These are phyloP conservation scores for Halichoerus grypus DNA, from an alignment of 2,113 vertebrate species.

Conservation along the genomic window DNA sequence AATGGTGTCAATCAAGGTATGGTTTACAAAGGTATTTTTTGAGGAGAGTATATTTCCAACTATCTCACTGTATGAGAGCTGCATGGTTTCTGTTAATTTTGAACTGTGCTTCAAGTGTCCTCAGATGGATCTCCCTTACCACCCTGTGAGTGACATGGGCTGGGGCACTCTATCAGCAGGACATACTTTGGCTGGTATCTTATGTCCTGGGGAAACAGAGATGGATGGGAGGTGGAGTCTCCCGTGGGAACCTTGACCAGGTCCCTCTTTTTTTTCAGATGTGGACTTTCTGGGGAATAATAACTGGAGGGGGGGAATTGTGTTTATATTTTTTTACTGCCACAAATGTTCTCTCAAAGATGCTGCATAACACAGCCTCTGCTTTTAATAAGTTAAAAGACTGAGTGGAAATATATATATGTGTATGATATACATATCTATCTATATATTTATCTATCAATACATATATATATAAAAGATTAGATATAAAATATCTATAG, in stretches of 20 bases:
- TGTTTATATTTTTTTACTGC: not conserved
- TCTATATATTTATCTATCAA: too few relatives aligned
- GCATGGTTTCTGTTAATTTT: conserved; percentile 97
- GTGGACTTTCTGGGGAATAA: conserved; percentile 42
- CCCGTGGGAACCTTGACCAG: conserved; percentile 93
- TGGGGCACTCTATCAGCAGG: conserved; percentile 93
- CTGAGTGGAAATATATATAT: not conserved
- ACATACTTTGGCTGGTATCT: conserved; percentile 92
- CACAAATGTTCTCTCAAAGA: conserved; percentile 5
- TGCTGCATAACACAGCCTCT: not conserved
- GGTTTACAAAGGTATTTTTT: conserved; percentile 95
- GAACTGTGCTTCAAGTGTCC: conserved; percentile 96
- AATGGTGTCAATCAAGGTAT: conserved; percentile 94
- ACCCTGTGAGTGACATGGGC: conserved; percentile 96
- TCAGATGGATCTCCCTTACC: conserved; percentile 92
- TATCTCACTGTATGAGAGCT: conserved; percentile 96
- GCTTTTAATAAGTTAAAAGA: not conserved
- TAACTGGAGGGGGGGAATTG: not conserved
- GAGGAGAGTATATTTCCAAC: conserved; percentile 96
- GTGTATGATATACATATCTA: not conserved
- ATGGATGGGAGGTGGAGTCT: conserved; percentile 94
- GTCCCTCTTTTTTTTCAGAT: not conserved
- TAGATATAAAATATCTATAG: not conserved
- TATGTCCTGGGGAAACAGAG: conserved; percentile 95
- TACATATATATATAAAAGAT: not conserved